Base-by-base conservation (phyloP, 2,113 vertebrate species). In the Pseudopodoces humilis region DNA sequence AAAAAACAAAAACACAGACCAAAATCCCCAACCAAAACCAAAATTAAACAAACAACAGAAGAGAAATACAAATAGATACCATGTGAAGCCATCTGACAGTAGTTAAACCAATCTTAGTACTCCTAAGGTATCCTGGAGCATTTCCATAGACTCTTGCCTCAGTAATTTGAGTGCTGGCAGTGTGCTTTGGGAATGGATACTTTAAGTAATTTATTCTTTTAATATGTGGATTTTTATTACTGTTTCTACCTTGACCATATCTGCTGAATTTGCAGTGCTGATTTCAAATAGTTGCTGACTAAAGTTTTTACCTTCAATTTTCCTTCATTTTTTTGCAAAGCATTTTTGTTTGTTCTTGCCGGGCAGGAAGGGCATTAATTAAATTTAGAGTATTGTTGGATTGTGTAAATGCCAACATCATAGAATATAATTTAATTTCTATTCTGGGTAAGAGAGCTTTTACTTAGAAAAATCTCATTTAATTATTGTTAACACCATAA, bases 271-370 rank as follows among this genome's bases (percentile, higher is more conserved):
- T 77, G 93, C 94, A 95, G 71, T 86, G 43, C 76, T 63, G 50
- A 77, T 96, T 94, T 88, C 78, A 91, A 77, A 67, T 77, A 93
- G 68, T 55, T 96, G 95, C 90, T 95, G 93, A 91, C 90, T 91
- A 37, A 77, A 91, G 50, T 60, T 78, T 95, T 95, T 95, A 92
- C 88, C 88, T 94, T 97, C 93, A 82, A 13, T 90, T 96, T 96
- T 93, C 87, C 91, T 91, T 96, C 10, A 6, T 67, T 67, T 39
- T 93, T 93, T 88, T 86, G 58, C 59, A 60, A 41, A 68, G 70
- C 55, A 31, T 2, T 72, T 88, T 87, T 79, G 8, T 85, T 95
- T 86, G 68, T 70, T 95, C 79, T 85, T 82, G n/a, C 37, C 58
- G 23, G 53, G 50, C 20, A 64, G 39, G 79, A 94, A 93, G 82